Base-by-base conservation (phyloP, 2,888 invertebrate genomes). In the Acleris cristana region DNA sequence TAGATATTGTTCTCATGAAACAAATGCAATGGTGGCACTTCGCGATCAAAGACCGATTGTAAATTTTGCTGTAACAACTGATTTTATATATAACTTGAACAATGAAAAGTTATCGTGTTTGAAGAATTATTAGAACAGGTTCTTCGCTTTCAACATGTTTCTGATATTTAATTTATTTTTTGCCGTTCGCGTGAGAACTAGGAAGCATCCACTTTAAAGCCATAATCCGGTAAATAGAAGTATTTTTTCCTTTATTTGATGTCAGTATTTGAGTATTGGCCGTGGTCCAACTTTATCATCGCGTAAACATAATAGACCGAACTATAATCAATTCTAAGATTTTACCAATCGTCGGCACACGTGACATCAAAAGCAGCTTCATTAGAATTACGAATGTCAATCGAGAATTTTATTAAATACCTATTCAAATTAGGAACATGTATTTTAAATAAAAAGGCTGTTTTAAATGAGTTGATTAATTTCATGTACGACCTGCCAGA, bases 1-100 rank as follows among this genome's bases (percentile, higher is more conserved):
- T 91, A 90, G 89, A 91, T 90, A 87, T 79, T 82, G 87, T 89
- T 87, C 86, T 80, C 79, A 84, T 84, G 85, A 87, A 88, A 87
- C 87, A 86, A 89, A 88, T 87, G 85, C 85, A 85, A 86, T 85
- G 85, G 81, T 74, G 75, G 77, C 78, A 78, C 81, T 77, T 78
- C 79, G 79, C 85, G 90, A 90, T 90, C 90, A 88, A 83, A 83
- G 83, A 75, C 75, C 77, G 73, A 78, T 72, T 73, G 80, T 89
- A 88, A 85, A 88, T 89, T 79, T 76, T 76, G 72, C 68, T 62
- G 70, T 73, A 74, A 75, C 76, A 74, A 67, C 58, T 49, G 48
- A 23, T 16, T 52, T 26, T 26, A 18, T n/a, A 48, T 26, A 56
- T 44, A 57, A 23, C 45, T n/a, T 48, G 23, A 23, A 21, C 56